Evolutionary conservation across 2,888 invertebrate species (phyloP).

Genomic region (Nasonia oneida): DNA sequence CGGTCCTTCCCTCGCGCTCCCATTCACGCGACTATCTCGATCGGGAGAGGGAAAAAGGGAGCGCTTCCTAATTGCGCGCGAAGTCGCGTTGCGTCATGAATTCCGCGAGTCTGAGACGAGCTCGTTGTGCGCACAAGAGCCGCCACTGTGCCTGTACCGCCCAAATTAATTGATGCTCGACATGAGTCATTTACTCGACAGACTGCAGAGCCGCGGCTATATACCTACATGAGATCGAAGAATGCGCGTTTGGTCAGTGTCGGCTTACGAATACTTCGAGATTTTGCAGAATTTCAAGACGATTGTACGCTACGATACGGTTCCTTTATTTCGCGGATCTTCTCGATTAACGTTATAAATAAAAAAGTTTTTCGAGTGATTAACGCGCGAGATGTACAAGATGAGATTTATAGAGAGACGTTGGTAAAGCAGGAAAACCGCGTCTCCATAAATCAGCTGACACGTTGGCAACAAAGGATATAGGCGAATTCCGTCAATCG

Average conservation of each 20-base stretch:
- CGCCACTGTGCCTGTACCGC: constrained; percentile 19
- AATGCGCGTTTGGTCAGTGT: background rate
- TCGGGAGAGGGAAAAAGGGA: constrained; percentile 2
- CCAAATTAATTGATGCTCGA: constrained; percentile 50
- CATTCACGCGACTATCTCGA: background rate
- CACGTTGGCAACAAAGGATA: background rate
- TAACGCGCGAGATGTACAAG: background rate
- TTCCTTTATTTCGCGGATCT: too few species aligned
- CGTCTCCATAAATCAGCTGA: constrained; percentile 4
- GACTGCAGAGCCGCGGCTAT: background rate
- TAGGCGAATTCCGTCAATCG: background rate
- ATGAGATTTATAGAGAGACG: background rate
- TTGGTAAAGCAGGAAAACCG: constrained; percentile 18
- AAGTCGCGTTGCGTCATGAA: constrained; percentile 26
- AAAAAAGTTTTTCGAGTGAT: background rate
- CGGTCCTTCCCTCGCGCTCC: background rate
- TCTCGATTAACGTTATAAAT: too few species aligned
- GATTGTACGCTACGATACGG: background rate
- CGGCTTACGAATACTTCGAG: background rate
- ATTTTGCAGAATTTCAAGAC: background rate
- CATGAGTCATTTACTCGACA: constrained; percentile 42
- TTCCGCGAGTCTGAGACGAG: constrained; percentile 34
- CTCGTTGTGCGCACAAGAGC: constrained; percentile 31
- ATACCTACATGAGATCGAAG: background rate
- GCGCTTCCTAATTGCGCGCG: constrained; percentile 47